These are phyloP conservation scores for Antennarius striatus DNA, from an alignment of 2,113 vertebrate species.

Conservation along the genomic window DNA sequence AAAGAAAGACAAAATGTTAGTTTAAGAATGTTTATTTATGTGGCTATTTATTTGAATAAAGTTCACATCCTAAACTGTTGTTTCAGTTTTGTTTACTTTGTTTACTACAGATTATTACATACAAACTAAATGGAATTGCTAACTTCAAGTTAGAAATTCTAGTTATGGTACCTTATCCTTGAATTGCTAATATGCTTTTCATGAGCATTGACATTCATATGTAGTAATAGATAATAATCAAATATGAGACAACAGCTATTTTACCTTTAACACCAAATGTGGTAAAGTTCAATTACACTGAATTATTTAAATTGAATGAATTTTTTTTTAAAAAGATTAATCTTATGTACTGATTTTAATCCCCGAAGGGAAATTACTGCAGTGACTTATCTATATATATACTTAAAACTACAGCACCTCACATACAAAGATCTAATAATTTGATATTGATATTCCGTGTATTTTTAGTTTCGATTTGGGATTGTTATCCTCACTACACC, in stretches of 20 bases:
- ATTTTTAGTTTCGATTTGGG: not conserved
- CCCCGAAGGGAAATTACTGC: too few relatives aligned
- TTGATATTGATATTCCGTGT: not conserved
- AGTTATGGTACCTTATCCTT: too few relatives aligned
- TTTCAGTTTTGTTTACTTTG: not conserved
- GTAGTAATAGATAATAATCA: not conserved
- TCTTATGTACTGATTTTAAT: too few relatives aligned
- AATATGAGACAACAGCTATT: not conserved
- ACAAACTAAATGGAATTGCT: too few relatives aligned
- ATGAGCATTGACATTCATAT: not conserved
- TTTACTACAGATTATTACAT: not conserved
- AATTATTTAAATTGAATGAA: too few relatives aligned
- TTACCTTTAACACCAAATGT: not conserved
- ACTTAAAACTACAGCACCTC: not conserved
- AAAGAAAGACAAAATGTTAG: conserved; percentile 47
- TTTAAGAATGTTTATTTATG: conserved; percentile 80
- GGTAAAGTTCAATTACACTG: too few relatives aligned
- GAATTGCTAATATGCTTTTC: not conserved
- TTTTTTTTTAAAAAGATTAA: too few relatives aligned
- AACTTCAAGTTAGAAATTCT: too few relatives aligned
- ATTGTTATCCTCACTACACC: not conserved
- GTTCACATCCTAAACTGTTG: conserved; percentile 67
- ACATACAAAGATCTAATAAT: not conserved
- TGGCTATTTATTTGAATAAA: conserved; percentile 87
- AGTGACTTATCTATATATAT: too few relatives aligned